These are phyloP conservation scores for Tetraneura akinire DNA, from an alignment of 1,140 invertebrate genomes.

Conservation along the genomic window DNA sequence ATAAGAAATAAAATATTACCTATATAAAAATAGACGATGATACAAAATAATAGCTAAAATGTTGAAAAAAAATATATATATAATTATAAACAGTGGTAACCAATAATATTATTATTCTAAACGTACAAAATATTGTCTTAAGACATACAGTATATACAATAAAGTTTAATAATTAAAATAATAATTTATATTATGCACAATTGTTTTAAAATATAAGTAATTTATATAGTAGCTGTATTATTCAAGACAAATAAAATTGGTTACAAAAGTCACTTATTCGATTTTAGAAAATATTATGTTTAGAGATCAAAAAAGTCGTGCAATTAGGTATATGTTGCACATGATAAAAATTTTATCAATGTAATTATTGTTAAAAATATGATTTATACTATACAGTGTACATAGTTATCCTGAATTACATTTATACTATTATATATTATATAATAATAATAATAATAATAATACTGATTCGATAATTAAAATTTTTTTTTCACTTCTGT, in stretches of 20 bases:
- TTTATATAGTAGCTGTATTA: neutral
- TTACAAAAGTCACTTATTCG: slow-evolving; percentile 40
- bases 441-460: neutral
- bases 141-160: neutral
- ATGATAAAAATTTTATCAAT: neutral
- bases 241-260: neutral
- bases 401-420: neutral
- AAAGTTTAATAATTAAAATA: neutral
- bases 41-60: slow-evolving; percentile 18
- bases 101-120: slow-evolving; percentile 36
- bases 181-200: neutral
- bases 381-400: neutral
- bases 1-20: slow-evolving; percentile 21
- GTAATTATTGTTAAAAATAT: too few species aligned
- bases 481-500: neutral
- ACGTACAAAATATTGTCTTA: slow-evolving; percentile 10
- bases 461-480: neutral
- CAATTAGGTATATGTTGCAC: slow-evolving; percentile 21
- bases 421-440: neutral
- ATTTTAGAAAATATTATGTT: slow-evolving; percentile 22
- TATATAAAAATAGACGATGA: slow-evolving; percentile 29
- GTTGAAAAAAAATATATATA: neutral
- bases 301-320: slow-evolving; percentile 38
- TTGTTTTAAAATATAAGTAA: neutral
- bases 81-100: slow-evolving; percentile 46